A percentile compares a stretch with the other conserved stretches of the same genome.
These are phyloP conservation scores for Siniperca knerii DNA, from an alignment of 2,113 vertebrate species.

Conservation along the genomic window DNA sequence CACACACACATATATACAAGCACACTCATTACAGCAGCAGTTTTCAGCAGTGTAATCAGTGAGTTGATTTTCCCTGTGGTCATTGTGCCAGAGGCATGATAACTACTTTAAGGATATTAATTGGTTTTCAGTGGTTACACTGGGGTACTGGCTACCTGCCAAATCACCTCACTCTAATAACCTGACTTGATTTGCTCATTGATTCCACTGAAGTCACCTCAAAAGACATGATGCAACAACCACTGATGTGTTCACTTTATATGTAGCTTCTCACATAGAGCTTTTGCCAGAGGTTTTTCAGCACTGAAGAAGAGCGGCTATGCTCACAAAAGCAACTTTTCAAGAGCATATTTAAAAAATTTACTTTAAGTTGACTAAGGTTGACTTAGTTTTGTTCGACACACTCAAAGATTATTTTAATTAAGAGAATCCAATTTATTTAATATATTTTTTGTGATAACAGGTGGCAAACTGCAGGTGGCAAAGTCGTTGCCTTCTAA, in stretches of 20 bases:
- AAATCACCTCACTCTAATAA: constrained; percentile 63
- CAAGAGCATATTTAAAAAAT: background rate
- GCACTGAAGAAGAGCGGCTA: background rate
- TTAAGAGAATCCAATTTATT: constrained; percentile 1
- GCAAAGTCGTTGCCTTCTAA: constrained; percentile 12
- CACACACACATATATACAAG: constrained; percentile 8
- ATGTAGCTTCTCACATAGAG: background rate
- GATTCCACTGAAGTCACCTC: constrained; percentile 50
- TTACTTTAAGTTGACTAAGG: background rate
- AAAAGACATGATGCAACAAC: constrained; percentile 30
- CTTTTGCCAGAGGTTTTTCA: constrained; percentile 4
- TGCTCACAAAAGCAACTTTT: background rate
- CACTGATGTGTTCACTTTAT: background rate
- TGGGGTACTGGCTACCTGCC: constrained; percentile 68
- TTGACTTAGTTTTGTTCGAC: background rate
- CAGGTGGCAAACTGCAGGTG: background rate
- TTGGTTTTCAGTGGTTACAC: constrained; percentile 74
- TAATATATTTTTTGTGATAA: background rate
- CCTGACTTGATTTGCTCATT: constrained; percentile 40
- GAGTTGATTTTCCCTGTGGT: constrained; percentile 71
- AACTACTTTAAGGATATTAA: constrained; percentile 75
- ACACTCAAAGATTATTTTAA: background rate
- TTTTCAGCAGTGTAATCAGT: constrained; percentile 69
- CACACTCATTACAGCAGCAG: constrained; percentile 39
- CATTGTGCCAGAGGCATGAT: constrained; percentile 68